Evolutionary conservation across 2,888 invertebrate genomes (phyloP), one percentile per base, ranked within the genome.

Genomic region (Tenthredo scrophulariae): DNA sequence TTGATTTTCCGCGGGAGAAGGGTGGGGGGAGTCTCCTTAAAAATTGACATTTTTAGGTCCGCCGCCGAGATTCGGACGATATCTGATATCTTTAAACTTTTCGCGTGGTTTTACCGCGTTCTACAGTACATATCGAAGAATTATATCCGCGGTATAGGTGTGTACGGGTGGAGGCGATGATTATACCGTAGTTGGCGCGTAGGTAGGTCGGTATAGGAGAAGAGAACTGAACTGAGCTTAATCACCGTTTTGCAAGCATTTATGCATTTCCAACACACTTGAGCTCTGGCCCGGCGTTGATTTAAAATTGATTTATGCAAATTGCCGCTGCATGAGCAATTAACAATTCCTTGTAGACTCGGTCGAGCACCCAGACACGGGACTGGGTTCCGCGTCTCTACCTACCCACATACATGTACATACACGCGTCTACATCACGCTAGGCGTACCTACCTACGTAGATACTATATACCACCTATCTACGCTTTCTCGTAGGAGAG

Each of bases 301-400:
- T 93, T 92, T 92, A 92, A 92, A 92, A 93, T 93, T 93, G 92
- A 93, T 93, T 92, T 90, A 93, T 93, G 92, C 92, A 92, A 93
- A 92, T 92, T 93, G 92, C 90, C 90, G 91, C 92, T 91, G 92
- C 91, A 92, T 91, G 92, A 92, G 92, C 92, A 93, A 93, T 93
- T 93, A 93, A 92, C 92, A 92, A 93, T 93, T 93, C 92, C 92
- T 92, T 92, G 92, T 91, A 92, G 92, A 91, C 89, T 88, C 89
- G 89, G 58, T 89, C 88, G 90, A 50, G 77, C 46, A 77, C 77
- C 50, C 6, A 62, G 79, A 58, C 58, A 37, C 79, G 79, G 50
- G 46, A 37, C 77, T 37, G 79, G 37, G 58, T 40, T 54, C 50
- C 77, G 37, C 29, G 50, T 54, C 33, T 77, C 50, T 77, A 74